phyloP scores from a whole-genome alignment of 2,888 invertebrate species.

The Blera fallax region DNA sequence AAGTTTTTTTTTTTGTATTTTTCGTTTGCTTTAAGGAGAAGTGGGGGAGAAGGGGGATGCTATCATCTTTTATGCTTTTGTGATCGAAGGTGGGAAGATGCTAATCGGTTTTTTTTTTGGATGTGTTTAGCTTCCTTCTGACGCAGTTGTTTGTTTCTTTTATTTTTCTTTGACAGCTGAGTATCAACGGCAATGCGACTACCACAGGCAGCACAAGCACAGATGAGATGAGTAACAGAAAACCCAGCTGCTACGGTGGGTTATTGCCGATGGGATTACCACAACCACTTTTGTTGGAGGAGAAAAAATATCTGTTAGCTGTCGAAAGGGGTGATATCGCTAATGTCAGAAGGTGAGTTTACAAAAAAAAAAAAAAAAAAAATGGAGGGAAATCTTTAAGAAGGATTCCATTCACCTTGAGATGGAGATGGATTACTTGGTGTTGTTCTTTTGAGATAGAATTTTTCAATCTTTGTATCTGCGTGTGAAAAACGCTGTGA shows the following conservation, averaged over 20 bases:
- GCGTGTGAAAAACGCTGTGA: neutral
- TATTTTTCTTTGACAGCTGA: constrained; percentile 51
- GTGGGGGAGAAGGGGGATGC: neutral
- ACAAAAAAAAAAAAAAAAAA: neutral
- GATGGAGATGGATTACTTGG: constrained; percentile 21
- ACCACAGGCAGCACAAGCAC: neutral
- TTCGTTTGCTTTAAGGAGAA: constrained; percentile 1
- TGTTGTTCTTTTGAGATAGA: constrained; percentile 11
- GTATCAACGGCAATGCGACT: constrained; percentile 20
- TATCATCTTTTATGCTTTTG: constrained; percentile 61
- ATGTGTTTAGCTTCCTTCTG: neutral
- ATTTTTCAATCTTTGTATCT: neutral
- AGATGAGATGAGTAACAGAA: constrained; percentile 52
- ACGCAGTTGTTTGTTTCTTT: neutral
- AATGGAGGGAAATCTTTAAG: neutral
- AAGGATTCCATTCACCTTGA: neutral
- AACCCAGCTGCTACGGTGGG: constrained; percentile 75
- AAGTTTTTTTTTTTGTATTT: neutral
- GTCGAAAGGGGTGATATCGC: constrained; percentile 96
- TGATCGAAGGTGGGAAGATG: constrained; percentile 58
- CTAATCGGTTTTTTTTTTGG: constrained; percentile 36
- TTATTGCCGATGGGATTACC: constrained; percentile 86
- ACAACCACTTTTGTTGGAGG: constrained; percentile 89
- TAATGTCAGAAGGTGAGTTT: constrained; percentile 89
- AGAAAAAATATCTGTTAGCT: constrained; percentile 95